Evolutionary conservation across 2,797 vertebrate species (phyloP).

Genomic region (Neomorphus geoffroyi): DNA sequence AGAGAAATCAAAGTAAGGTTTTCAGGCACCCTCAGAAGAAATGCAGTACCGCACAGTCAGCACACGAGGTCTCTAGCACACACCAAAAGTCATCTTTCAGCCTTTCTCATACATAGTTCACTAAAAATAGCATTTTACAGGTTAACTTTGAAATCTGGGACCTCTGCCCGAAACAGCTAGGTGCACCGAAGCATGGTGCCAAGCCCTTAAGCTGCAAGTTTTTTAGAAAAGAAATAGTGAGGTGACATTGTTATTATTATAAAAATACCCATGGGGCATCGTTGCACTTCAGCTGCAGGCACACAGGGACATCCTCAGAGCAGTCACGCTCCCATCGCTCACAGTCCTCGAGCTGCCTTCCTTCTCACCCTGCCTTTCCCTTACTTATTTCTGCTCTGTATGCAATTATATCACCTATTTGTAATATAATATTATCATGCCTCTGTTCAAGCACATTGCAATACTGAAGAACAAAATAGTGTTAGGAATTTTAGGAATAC

Average conservation of each 20-base stretch:
- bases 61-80: conserved; percentile 53
- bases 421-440: not conserved
- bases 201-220: not conserved
- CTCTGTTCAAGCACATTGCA: not conserved
- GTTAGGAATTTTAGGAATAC: not conserved
- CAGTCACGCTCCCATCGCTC: not conserved
- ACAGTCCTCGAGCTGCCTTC: not conserved
- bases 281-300: not conserved
- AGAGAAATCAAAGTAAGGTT: not conserved
- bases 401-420: not conserved
- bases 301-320: not conserved
- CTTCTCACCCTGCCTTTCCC: not conserved
- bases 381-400: not conserved
- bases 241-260: not conserved
- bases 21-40: not conserved
- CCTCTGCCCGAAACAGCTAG: not conserved
- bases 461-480: not conserved
- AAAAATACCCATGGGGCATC: accelerated
- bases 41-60: not conserved
- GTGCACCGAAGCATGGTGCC: not conserved
- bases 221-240: not conserved
- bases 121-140: not conserved
- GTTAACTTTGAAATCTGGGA: not conserved
- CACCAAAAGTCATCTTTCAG: not conserved
- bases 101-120: accelerated